phyloP scores from a whole-genome alignment of 2,797 vertebrate species.

The Presbytis comata region DNA sequence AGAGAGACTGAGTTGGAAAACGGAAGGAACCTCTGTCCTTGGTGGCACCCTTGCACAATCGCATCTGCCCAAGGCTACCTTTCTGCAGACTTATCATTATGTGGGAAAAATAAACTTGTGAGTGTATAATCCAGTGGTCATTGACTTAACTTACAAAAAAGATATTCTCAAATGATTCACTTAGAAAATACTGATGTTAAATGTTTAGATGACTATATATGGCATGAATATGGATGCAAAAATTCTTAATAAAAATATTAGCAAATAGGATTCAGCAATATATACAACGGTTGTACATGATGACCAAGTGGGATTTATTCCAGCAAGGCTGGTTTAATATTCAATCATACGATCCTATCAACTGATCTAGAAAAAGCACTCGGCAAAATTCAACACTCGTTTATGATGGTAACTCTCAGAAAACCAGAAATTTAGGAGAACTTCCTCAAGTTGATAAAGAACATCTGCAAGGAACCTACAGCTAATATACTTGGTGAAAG shows the following conservation, averaged over 20 bases:
- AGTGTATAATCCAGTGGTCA: background rate
- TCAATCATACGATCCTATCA: background rate
- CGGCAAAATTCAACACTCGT: background rate
- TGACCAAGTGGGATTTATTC: background rate
- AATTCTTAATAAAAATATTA: background rate
- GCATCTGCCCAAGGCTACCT: background rate
- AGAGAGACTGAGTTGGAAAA: background rate
- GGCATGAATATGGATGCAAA: background rate
- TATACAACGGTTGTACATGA: background rate
- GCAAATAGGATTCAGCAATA: background rate
- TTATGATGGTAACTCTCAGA: background rate
- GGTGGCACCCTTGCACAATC: background rate
- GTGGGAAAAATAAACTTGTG: background rate
- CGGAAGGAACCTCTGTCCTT: background rate
- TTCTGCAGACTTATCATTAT: background rate
- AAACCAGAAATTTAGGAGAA: background rate
- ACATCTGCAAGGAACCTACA: background rate
- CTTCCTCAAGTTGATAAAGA: background rate
- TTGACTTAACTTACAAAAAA: background rate
- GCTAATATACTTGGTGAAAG: background rate
- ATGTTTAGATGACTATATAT: background rate
- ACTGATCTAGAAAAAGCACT: background rate
- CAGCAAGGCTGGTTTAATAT: background rate
- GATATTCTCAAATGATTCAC: background rate
- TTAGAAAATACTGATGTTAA: background rate